Evolutionary conservation across 2,888 invertebrate genomes (phyloP), one percentile per base, ranked within the genome.

Genomic region (Cerastis rubricosa): DNA sequence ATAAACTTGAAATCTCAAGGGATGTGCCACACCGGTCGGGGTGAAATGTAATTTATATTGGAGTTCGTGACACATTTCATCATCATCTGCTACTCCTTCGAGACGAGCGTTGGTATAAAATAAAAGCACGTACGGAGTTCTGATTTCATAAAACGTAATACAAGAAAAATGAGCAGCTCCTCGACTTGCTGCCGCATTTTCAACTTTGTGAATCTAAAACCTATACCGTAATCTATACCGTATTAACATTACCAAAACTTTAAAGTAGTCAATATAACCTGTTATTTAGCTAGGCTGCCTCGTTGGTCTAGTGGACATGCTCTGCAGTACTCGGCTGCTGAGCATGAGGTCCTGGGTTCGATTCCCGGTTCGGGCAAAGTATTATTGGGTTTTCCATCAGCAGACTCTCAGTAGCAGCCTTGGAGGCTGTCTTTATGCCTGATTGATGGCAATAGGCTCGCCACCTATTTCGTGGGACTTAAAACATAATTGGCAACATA

Each of bases 21-120:
- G 81, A 64, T 79, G 63, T 47, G 59, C 70, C 67, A 72, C 59
- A 74, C 66, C 49, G 63, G 73, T 71, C 63, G 80, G 70, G 54
- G 40, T 74, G 69, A 78, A 79, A 83, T 82, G 81, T 81, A 78
- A 81, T 83, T 81, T 73, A 70, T 74, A 81, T 82, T 40, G 66
- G 67, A 84, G 66, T 74, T 73, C 70, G 84, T 82, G 84, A 84
- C 80, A 84, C 54, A 82, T 71, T 79, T 74, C 74, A 68, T 64
- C 73, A 82, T 82, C 81, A 82, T 74, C 68, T 80, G 54, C 43
- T 49, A 4, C 47, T 84, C 74, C 84, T 71, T 17, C 22, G 70
- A 79, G 84, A 81, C 80, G 51, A 70, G 59, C 40, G 57, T 43
- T 40, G 29, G 51, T n/a, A 61, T 54, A 83, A 73, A 63, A 84